A percentile compares a stretch with the other conserved stretches of the same genome.
phyloP scores from a whole-genome alignment of 2,113 vertebrate species.

The Vanacampus margaritifer region DNA sequence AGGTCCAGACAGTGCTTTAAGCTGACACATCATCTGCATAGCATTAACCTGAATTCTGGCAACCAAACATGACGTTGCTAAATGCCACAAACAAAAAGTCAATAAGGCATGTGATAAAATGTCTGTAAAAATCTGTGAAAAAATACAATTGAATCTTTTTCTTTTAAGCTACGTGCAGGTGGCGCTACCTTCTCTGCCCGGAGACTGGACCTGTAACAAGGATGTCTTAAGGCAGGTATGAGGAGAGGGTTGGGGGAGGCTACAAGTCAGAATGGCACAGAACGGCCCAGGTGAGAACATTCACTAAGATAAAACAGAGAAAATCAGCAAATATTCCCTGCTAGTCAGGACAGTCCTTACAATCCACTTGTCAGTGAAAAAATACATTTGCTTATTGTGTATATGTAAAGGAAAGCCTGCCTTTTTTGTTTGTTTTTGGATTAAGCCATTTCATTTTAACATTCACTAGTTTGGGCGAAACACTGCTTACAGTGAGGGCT shows the following conservation, averaged over 20 bases:
- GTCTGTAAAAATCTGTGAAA: constrained; percentile 54
- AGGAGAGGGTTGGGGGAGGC: constrained; percentile 34
- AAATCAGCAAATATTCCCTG: constrained; percentile 18
- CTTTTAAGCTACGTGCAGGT: constrained; percentile 52
- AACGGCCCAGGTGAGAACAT: constrained; percentile 48
- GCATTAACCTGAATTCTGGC: constrained; percentile 57
- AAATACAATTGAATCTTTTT: constrained; percentile 61
- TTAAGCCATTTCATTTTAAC: constrained; percentile 55
- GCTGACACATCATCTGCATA: constrained; percentile 58
- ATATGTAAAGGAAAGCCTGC: constrained; percentile 38
- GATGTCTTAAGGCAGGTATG: constrained; percentile 32
- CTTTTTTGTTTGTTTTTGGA: constrained; percentile 50
- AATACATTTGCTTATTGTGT: constrained; percentile 48
- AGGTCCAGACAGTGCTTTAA: constrained; percentile 33
- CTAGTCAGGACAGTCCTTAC: constrained; percentile 51
- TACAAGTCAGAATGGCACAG: constrained; percentile 43
- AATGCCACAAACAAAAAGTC: constrained; percentile 47
- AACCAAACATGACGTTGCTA: constrained; percentile 39
- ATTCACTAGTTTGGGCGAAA: constrained; percentile 46
- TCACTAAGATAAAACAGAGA: constrained; percentile 44
- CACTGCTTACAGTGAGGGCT: constrained; percentile 54
- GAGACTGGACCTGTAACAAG: constrained; percentile 38
- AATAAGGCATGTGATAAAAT: constrained; percentile 52
- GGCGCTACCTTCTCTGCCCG: constrained; percentile 20
- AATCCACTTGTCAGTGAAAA: constrained; percentile 67